Evolutionary conservation across 2,113 vertebrate genomes (phyloP).

Genomic region (Campylorhamphus procurvoides): DNA sequence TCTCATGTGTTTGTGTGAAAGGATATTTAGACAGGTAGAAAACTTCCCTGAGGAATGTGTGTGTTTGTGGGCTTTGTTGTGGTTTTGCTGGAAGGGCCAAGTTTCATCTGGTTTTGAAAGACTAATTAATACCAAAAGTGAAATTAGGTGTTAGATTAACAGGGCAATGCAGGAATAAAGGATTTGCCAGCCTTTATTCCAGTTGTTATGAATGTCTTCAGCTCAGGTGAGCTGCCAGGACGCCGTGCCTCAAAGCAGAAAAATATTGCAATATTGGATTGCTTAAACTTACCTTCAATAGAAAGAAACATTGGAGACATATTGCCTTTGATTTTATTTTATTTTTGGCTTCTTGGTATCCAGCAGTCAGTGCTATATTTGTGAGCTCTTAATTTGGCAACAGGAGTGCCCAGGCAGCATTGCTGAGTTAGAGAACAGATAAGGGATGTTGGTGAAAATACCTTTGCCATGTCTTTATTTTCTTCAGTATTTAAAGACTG

Average conservation of each 20-base stretch:
- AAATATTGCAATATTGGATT: not conserved
- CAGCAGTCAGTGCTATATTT: not conserved
- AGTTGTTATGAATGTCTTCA: not conserved
- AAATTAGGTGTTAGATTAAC: not conserved
- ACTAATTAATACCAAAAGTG: not conserved
- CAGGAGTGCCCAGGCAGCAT: not conserved
- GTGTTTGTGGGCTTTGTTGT: not conserved
- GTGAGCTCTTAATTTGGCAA: not conserved
- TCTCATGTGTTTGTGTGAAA: not conserved
- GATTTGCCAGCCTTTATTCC: not conserved
- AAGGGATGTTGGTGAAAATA: not conserved
- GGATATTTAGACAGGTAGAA: not conserved
- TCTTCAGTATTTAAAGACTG: fast-evolving
- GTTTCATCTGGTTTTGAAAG: not conserved
- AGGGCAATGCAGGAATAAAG: not conserved
- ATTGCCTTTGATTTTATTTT: not conserved
- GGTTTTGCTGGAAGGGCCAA: not conserved
- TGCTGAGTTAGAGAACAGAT: not conserved
- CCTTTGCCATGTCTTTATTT: not conserved
- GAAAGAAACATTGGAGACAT: not conserved
- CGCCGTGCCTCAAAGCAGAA: not conserved
- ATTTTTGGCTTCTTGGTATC: not conserved
- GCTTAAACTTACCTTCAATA: not conserved
- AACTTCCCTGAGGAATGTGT: not conserved
- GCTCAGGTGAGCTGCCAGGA: not conserved